Percentiles rank a stretch among this genome's conserved stretches.
These are phyloP conservation scores for Rhagonycha fulva DNA, from an alignment of 2,888 invertebrate genomes.

Conservation along the genomic window DNA sequence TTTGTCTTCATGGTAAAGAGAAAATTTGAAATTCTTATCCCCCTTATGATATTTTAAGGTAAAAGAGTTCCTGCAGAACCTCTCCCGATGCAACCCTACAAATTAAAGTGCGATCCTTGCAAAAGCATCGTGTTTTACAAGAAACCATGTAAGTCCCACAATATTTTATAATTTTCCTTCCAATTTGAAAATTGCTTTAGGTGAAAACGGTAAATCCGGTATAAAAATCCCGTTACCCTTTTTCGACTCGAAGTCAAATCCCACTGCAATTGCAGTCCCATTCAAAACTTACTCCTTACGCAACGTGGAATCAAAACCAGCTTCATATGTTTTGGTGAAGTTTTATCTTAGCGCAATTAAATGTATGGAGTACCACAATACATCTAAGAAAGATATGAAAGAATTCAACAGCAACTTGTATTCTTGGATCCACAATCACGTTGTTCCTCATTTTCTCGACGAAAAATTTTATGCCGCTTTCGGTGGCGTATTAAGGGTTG, in stretches of 20 bases:
- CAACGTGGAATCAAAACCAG: slow-evolving; percentile 53
- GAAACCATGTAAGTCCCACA: background rate
- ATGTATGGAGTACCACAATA: slow-evolving; percentile 56
- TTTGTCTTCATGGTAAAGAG: too few relatives aligned
- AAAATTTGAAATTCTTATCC: background rate
- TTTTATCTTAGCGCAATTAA: slow-evolving; percentile 59
- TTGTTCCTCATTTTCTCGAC: slow-evolving; percentile 61
- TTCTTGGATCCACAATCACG: slow-evolving; percentile 59
- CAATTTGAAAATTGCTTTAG: background rate
- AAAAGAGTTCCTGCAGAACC: background rate
- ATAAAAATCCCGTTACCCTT: slow-evolving; percentile 61
- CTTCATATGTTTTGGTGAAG: slow-evolving; percentile 56
- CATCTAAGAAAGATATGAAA: slow-evolving; percentile 45
- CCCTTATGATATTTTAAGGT: background rate
- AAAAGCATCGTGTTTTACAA: slow-evolving; percentile 34
- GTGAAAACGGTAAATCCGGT: background rate
- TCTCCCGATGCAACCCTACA: background rate
- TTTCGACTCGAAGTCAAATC: slow-evolving; percentile 60
- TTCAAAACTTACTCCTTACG: slow-evolving; percentile 59
- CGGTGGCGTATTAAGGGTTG: slow-evolving; percentile 51
- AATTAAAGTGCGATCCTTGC: slow-evolving; percentile 31
- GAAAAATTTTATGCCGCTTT: slow-evolving; percentile 64
- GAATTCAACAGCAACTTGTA: slow-evolving; percentile 61
- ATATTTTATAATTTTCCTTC: background rate
- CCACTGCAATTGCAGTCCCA: slow-evolving; percentile 65